A percentile compares a stretch with the other conserved stretches of the same genome.
Evolutionary conservation across 2,888 invertebrate genomes (phyloP).

Genomic region (Ornithoptera priamus): DNA sequence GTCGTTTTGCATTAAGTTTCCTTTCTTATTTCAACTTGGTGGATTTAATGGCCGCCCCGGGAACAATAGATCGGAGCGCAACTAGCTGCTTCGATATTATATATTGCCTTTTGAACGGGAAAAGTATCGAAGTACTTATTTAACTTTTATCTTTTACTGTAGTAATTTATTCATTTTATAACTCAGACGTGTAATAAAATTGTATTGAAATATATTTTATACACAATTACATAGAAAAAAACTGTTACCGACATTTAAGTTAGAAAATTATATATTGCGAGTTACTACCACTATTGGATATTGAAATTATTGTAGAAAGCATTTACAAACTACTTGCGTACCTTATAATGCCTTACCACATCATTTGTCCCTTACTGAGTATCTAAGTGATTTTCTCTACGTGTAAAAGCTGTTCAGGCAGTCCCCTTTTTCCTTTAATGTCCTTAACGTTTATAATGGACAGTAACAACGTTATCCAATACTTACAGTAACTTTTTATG

Average conservation of each 20-base stretch:
- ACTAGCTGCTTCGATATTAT: conserved; percentile 25
- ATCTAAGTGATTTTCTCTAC: neutral
- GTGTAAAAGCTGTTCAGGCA: neutral
- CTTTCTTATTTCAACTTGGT: conserved; percentile 51
- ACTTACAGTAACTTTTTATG: neutral
- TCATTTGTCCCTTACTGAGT: neutral
- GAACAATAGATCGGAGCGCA: conserved; percentile 32
- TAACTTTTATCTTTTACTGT: conserved; percentile 24
- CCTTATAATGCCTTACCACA: neutral
- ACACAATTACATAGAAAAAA: neutral
- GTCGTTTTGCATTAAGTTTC: conserved; percentile 59
- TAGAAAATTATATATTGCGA: neutral
- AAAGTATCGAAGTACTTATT: conserved; percentile 23
- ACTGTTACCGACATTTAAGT: neutral
- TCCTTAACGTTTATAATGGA: neutral
- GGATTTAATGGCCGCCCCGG: conserved; percentile 38
- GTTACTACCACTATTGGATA: neutral
- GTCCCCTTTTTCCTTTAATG: neutral
- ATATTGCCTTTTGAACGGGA: conserved; percentile 26
- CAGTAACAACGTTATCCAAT: neutral
- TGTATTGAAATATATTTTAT: neutral
- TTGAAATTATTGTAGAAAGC: neutral
- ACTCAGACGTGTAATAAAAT: neutral
- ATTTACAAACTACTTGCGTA: neutral
- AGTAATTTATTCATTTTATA: conserved; percentile 12